A percentile compares a stretch with the other conserved stretches of the same genome.
phyloP scores from a whole-genome alignment of 1,140 invertebrate species.

The Phthorimaea operculella region DNA sequence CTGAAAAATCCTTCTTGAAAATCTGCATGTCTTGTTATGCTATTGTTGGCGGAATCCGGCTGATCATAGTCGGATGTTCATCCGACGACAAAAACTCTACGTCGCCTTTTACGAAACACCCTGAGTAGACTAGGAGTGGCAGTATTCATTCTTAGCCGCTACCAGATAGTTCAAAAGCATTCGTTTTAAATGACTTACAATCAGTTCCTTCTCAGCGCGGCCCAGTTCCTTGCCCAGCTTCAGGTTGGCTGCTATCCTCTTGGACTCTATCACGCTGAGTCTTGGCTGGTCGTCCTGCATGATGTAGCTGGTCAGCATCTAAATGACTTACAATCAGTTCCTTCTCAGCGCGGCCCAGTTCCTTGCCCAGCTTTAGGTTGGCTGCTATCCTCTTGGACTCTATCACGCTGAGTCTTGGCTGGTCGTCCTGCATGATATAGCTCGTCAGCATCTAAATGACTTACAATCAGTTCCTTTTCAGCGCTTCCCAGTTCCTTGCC shows the following conservation, averaged over 20 bases:
- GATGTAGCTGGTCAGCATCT: too few species aligned
- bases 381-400: conserved; percentile 89
- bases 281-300: conserved; percentile 89
- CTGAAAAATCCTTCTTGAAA: conserved; percentile 93
- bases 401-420: conserved; percentile 81
- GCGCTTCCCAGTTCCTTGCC: conserved; percentile 58
- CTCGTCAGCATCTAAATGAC: conserved; percentile 80
- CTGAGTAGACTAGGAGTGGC: too few species aligned
- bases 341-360: conserved; percentile 52
- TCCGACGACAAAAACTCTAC: too few species aligned
- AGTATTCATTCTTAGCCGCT: too few species aligned
- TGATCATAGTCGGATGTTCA: too few species aligned
- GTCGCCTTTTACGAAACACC: too few species aligned
- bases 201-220: conserved; percentile 48
- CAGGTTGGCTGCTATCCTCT: conserved; percentile 85
- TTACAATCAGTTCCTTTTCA: conserved; percentile 58
- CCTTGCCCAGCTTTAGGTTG: conserved; percentile 81
- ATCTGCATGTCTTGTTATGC: too few species aligned
- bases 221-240: conserved; percentile 75
- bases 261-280: conserved; percentile 85
- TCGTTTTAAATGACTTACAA: too few species aligned
- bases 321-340: conserved; percentile 53
- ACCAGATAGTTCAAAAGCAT: too few species aligned
- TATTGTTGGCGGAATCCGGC: too few species aligned
- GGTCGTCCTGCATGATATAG: conserved; percentile 93